Conservation (phyloP, 2,797 vertebrate species). For the Gallinago nigripennis region DNA sequence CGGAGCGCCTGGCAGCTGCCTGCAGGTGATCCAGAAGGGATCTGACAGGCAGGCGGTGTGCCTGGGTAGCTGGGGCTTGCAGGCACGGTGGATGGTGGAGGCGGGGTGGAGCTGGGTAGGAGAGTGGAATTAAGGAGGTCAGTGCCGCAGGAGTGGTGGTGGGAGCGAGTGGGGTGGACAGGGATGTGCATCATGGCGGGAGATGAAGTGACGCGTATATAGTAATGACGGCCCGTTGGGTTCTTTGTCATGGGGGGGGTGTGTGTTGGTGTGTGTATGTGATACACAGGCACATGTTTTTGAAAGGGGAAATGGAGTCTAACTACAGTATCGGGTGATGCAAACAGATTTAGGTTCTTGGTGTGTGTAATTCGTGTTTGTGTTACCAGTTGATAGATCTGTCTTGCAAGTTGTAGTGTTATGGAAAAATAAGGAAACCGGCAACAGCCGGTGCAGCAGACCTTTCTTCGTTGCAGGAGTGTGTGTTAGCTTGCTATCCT, state of each 20-base stretch:
- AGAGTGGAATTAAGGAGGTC: neutral
- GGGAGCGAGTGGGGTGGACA: accelerated
- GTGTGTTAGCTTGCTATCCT: neutral
- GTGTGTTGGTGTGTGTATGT: neutral
- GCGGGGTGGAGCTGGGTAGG: neutral
- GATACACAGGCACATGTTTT: neutral
- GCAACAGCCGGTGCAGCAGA: neutral
- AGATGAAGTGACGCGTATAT: accelerated
- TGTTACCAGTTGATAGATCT: neutral
- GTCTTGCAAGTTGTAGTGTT: neutral
- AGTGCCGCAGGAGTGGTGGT: neutral
- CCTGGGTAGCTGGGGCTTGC: neutral
- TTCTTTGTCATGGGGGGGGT: neutral
- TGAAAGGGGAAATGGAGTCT: neutral
- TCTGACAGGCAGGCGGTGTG: neutral
- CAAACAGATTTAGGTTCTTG: neutral
- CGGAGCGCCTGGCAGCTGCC: neutral
- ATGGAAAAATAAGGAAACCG: neutral
- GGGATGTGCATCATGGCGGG: accelerated
- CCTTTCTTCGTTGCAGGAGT: neutral
- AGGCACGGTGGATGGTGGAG: accelerated
- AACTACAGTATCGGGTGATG: neutral
- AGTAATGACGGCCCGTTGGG: accelerated
- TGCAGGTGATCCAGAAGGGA: neutral
- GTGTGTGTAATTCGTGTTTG: neutral